These are phyloP conservation scores for Troides helena DNA, from an alignment of 2,888 invertebrate species.

Conservation along the genomic window DNA sequence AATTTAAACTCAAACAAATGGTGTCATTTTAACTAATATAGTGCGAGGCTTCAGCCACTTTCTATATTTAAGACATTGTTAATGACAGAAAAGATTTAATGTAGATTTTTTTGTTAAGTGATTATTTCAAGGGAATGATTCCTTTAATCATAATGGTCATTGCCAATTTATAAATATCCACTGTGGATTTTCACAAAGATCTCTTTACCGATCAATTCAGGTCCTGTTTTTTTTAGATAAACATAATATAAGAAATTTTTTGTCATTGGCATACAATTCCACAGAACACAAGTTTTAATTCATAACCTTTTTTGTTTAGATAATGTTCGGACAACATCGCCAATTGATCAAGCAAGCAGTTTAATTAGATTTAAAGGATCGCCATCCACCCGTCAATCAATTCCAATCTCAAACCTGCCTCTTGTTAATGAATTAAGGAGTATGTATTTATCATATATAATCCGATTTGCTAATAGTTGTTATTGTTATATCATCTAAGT, in stretches of 20 bases:
- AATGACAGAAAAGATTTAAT: too few relatives aligned
- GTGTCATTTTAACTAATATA: too few relatives aligned
- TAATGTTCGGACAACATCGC: background rate
- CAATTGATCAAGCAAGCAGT: slow-evolving; percentile 11
- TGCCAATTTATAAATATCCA: too few relatives aligned
- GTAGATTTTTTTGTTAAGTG: too few relatives aligned
- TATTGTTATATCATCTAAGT: background rate
- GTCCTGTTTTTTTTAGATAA: background rate
- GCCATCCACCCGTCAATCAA: background rate
- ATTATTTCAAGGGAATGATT: too few relatives aligned
- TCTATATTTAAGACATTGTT: too few relatives aligned
- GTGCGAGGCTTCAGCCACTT: too few relatives aligned
- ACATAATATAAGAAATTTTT: background rate
- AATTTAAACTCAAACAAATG: too few relatives aligned
- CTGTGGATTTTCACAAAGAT: too few relatives aligned
- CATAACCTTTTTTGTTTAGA: background rate
- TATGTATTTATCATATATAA: background rate
- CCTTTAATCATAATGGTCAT: too few relatives aligned
- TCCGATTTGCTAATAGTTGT: background rate
- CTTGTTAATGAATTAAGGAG: slow-evolving; percentile 4
- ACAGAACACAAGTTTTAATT: background rate
- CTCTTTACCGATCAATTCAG: background rate
- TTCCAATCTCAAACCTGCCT: background rate
- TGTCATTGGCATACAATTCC: background rate
- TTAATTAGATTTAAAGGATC: background rate